These are phyloP conservation scores for Tetanocera ferruginea DNA, from an alignment of 2,888 invertebrate species.

Conservation along the genomic window DNA sequence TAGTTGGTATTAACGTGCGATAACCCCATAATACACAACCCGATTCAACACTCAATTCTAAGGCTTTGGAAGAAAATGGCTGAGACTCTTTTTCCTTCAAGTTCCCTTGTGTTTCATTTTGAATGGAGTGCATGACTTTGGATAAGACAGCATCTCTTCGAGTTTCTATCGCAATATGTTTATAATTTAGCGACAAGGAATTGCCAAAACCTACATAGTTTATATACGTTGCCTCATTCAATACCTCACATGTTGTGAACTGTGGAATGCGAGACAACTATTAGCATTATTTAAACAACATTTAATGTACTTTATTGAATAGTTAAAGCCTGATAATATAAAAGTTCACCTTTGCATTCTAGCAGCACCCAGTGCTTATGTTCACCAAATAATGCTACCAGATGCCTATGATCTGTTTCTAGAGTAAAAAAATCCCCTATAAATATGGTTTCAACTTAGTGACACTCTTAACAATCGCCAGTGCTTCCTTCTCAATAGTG, in stretches of 20 bases:
- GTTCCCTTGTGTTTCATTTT: conserved; percentile 25
- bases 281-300: conserved; percentile 38
- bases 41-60: conserved; percentile 36
- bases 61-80: conserved; percentile 30
- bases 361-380: conserved; percentile 42
- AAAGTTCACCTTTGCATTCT: conserved; percentile 40
- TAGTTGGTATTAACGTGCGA: conserved; percentile 31
- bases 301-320: conserved; percentile 45
- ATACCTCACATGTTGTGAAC: not conserved
- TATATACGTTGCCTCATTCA: not conserved
- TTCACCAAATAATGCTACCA: conserved; percentile 43
- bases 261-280: conserved; percentile 32
- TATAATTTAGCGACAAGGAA: conserved; percentile 36
- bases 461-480: conserved; percentile 41
- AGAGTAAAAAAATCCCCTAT: conserved; percentile 40
- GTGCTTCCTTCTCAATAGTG: conserved; percentile 43
- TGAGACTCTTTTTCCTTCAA: conserved; percentile 28
- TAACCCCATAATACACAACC: conserved; percentile 39
- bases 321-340: conserved; percentile 45
- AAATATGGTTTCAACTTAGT: conserved; percentile 46
- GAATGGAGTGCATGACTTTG: conserved; percentile 36
- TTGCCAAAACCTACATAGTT: conserved; percentile 40
- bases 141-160: conserved; percentile 29
- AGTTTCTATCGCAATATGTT: conserved; percentile 36
- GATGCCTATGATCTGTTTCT: conserved; percentile 43